Base-by-base conservation (phyloP, 2,888 invertebrate species). In the Hermaeophaga mercurialis region DNA sequence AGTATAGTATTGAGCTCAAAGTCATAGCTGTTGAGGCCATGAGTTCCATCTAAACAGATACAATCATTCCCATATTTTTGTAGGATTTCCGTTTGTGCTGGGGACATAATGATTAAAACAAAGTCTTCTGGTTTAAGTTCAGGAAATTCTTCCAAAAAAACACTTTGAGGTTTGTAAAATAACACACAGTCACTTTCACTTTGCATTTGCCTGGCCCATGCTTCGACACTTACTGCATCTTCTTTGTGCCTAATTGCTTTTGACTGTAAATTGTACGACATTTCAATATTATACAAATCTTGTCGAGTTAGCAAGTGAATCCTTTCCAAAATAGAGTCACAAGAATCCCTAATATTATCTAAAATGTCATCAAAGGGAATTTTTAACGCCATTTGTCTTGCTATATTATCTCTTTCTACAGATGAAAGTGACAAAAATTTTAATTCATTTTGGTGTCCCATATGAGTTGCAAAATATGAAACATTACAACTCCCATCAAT, bases 31-130 rank as follows among this genome's bases (percentile, higher is more conserved):
- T 66, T 65, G 1, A 61, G 19, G 3, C 67, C 66, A 48, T 66
- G 65, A 5, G 66, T 69, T 18, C 61, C 59, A 47, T 72, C 70
- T 11, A 71, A 47, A 56, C 68, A 70, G 11, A 71, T 58, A 54
- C 57, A 60, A 44, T 66, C 60, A 38, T 31, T 59, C 53, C 59
- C 63, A 66, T 39, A 70, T 41, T 61, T 66, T 55, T 61, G 46
- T 44, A 70, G 43, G 12, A 68, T 56, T 36, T 66, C 63, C 4
- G 33, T 14, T 55, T 71, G 71, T 9, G 55, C 62, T 34, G 57
- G 45, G 22, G 63, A 66, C 67, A 70, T 68, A 5, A 68, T 66
- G 1, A 66, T 60, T 8, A 70, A 58, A 17, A 68, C 39, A 46
- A 69, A 70, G 55, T 70, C 70, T 19, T 68, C 54, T 5, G 54